A percentile compares a stretch with the other conserved stretches of the same genome.
These are phyloP conservation scores for Cephus sareptanus DNA, from an alignment of 2,888 invertebrate species.

Conservation along the genomic window DNA sequence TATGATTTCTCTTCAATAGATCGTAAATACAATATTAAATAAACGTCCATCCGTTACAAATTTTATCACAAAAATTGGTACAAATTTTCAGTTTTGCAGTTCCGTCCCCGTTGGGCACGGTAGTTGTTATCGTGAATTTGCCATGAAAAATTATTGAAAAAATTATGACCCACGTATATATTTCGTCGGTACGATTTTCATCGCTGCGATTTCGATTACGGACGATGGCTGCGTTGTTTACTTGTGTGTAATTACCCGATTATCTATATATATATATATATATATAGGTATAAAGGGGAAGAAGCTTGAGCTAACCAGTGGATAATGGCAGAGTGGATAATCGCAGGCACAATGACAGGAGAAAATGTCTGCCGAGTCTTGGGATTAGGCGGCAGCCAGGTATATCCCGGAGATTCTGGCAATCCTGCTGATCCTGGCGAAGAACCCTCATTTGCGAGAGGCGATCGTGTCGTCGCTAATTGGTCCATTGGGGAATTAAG, in stretches of 20 bases:
- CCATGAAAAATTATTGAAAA: too few species aligned
- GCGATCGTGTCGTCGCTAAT: constrained; percentile 51
- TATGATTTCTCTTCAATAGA: too few species aligned
- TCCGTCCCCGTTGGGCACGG: too few species aligned
- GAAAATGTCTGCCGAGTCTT: not conserved
- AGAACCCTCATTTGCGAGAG: not conserved
- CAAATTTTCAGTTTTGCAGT: too few species aligned
- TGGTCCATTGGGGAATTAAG: constrained; percentile 50
- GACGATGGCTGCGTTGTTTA: not conserved
- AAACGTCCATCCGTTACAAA: too few species aligned
- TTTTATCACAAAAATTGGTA: too few species aligned
- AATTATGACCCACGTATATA: not conserved
- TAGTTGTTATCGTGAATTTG: too few species aligned
- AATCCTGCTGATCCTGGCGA: not conserved
- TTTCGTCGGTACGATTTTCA: not conserved
- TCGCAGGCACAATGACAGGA: not conserved
- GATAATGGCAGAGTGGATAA: not conserved
- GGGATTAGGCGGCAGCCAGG: not conserved
- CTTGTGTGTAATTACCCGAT: not conserved
- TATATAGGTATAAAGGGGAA: not conserved
- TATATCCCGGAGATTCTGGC: not conserved
- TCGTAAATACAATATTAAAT: too few species aligned
- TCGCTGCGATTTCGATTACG: not conserved
- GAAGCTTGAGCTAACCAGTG: not conserved
- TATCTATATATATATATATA: not conserved